Conservation (phyloP, 2,113 vertebrate genomes). For the Carollia perspicillata region DNA sequence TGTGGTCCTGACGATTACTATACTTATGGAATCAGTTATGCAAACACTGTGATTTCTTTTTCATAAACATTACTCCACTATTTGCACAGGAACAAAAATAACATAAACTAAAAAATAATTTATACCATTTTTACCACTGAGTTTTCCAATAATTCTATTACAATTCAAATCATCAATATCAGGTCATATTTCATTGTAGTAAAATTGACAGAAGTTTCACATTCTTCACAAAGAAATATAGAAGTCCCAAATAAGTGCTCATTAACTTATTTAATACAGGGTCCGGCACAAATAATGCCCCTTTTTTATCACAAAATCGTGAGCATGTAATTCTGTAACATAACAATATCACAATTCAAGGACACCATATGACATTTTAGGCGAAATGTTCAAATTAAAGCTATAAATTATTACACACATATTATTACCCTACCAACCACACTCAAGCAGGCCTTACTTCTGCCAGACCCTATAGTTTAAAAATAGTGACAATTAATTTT, state of each 20-base stretch:
- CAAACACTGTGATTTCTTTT: not conserved
- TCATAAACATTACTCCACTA: slow-evolving; percentile 10
- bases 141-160: slow-evolving; percentile 10
- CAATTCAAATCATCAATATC: slow-evolving; percentile 25
- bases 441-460: too few species aligned
- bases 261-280: not conserved
- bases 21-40: slow-evolving; percentile 73
- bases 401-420: too few species aligned
- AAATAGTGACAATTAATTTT: not conserved
- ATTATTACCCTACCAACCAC: too few species aligned
- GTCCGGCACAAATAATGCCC: too few species aligned
- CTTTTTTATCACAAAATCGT: too few species aligned
- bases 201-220: not conserved
- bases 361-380: too few species aligned
- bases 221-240: not conserved
- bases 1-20: slow-evolving; percentile 61
- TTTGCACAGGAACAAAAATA: slow-evolving; percentile 9
- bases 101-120: slow-evolving; percentile 44
- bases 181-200: slow-evolving; percentile 18
- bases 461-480: not conserved
- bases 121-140: not conserved
- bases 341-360: too few species aligned
- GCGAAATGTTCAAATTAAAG: too few species aligned
- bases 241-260: not conserved
- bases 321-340: too few species aligned